Evolutionary conservation across 1,140 invertebrate species (phyloP).

Genomic region (Pissodes strobi): DNA sequence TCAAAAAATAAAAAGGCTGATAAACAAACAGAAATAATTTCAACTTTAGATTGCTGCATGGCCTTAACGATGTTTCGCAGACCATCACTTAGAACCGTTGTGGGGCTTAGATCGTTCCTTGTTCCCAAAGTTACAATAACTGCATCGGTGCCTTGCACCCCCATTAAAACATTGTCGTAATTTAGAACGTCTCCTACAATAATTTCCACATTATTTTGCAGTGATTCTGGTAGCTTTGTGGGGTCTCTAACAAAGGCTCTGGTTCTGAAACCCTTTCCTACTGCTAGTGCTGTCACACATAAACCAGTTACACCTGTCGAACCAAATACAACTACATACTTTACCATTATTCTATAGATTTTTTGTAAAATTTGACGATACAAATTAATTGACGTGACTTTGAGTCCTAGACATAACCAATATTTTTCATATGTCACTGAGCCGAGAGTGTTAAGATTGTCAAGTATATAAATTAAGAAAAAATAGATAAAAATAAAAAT

Average conservation of each 20-base stretch:
- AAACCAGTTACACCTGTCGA: conserved; percentile 80
- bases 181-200: conserved; percentile 75
- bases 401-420: too few relatives aligned
- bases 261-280: conserved; percentile 75
- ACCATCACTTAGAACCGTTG: conserved; percentile 77
- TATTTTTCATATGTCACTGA: too few relatives aligned
- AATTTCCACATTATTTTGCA: conserved; percentile 69
- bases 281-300: conserved; percentile 70
- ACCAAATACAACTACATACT: too few relatives aligned
- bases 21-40: conserved; percentile 74
- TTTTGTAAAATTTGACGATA: too few relatives aligned
- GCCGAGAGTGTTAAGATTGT: too few relatives aligned
- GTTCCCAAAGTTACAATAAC: conserved; percentile 83
- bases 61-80: conserved; percentile 77
- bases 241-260: conserved; percentile 74
- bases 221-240: conserved; percentile 66
- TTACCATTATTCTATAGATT: too few relatives aligned
- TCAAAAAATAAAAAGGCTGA: conserved; percentile 81
- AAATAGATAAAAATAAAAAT: too few relatives aligned
- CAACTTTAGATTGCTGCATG: conserved; percentile 73
- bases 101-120: conserved; percentile 73
- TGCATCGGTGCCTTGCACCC: conserved; percentile 70
- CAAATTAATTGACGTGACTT: too few relatives aligned
- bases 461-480: too few relatives aligned
- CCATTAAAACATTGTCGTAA: conserved; percentile 70